phyloP scores from a whole-genome alignment of 1,140 invertebrate genomes.

The Drosophila kurseongensis region DNA sequence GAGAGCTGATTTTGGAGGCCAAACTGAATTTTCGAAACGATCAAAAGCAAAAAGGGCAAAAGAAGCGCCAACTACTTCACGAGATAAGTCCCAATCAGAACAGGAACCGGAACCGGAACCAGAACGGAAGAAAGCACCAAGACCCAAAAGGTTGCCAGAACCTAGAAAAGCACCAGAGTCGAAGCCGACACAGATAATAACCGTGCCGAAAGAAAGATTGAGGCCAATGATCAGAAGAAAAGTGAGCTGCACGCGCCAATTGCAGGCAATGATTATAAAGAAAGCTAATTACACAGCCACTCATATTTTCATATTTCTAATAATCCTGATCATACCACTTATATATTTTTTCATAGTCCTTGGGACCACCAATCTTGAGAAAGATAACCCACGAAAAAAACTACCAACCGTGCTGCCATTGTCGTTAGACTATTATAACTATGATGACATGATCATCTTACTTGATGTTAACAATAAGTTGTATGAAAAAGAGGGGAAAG shows the following conservation, averaged over 20 bases:
- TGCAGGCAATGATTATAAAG: constrained; percentile 16
- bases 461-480: background rate
- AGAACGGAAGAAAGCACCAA: too few species aligned
- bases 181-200: too few species aligned
- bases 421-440: background rate
- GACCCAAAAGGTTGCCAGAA: too few species aligned
- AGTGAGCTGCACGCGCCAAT: background rate
- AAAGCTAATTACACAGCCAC: background rate
- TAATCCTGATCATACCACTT: constrained; percentile 22
- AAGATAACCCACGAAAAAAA: background rate
- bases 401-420: background rate
- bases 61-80: too few species aligned
- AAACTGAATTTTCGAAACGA: background rate
- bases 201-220: too few species aligned
- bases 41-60: too few species aligned
- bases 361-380: background rate
- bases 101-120: too few species aligned
- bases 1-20: background rate
- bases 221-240: background rate
- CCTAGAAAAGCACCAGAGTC: too few species aligned
- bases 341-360: background rate
- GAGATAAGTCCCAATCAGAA: background rate
- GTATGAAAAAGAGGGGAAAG: background rate
- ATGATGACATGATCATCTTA: background rate
- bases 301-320: background rate